Evolutionary conservation across 1,140 invertebrate species (phyloP), one percentile per base, ranked within the genome.

Genomic region (Drosophila navojoa): DNA sequence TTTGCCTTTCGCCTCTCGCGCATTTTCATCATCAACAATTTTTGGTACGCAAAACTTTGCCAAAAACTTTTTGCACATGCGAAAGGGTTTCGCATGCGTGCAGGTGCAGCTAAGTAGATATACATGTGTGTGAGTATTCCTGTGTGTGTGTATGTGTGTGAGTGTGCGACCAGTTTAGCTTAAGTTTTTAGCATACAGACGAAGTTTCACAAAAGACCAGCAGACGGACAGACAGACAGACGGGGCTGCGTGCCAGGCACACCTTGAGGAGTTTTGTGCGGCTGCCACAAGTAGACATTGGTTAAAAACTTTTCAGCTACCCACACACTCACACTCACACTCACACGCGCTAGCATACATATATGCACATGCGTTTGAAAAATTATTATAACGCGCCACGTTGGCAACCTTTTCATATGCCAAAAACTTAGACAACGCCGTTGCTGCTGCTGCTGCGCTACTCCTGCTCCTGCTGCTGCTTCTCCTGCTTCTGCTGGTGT

Each of bases 341-440:
- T 13, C 27, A 25, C 32, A 60, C 19, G 29, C 25, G 2, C n/a
- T 9, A 45, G 38, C 54, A 50, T 69, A 70, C 66, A 76, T 78
- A 75, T 69, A 68, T 79, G 67, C 35, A 13, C 35, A 38, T 38
- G 35, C 35, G 79, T 62, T 71, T 89, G 84, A 82, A 81, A 87
- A 87, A 87, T 87, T 89, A 87, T 87, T 87, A 87, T 89, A 89
- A 89, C 84, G 78, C 84, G 82, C 82, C 82, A 87, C 82, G 82
- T 89, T 87, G 84, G 84, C 79, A 87, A 87, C 84, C 82, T 87
- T 87, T 87, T 87, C 82, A 89, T 87, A 87, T 87, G 82, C 82
- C 82, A 87, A 78, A 80, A 87, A 86, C 86, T 87, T 89, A 61
- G 82, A 77, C 76, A 87, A 49, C 59, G 40, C 29, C 35, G 55